A percentile compares a stretch with the other conserved stretches of the same genome.
Evolutionary conservation across 2,888 invertebrate genomes (phyloP).

Genomic region (Morpho helenor): DNA sequence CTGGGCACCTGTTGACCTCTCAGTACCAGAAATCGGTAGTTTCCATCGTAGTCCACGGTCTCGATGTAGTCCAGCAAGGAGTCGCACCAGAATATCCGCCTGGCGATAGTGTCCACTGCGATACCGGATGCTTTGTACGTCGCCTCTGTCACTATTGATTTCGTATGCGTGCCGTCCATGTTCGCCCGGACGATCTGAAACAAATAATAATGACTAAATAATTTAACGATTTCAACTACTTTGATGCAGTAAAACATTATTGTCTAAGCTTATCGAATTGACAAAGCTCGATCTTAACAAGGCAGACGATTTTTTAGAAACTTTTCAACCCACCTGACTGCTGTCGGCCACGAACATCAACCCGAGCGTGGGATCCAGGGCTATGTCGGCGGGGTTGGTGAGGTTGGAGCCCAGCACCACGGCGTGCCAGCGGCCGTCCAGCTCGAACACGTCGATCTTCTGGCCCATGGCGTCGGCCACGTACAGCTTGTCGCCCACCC

Average conservation of each 20-base stretch:
- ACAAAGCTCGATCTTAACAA: too few relatives aligned
- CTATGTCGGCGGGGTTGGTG: constrained; percentile 94
- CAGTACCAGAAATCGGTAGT: constrained; percentile 87
- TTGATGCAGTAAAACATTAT: too few relatives aligned
- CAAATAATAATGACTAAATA: too few relatives aligned
- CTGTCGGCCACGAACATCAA: constrained; percentile 92
- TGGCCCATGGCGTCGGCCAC: constrained; percentile 95
- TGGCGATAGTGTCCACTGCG: constrained; percentile 92
- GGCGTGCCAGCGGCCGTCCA: constrained; percentile 92
- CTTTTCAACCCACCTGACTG: constrained; percentile 78
- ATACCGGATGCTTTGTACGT: constrained; percentile 96
- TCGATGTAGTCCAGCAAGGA: constrained; percentile 96
- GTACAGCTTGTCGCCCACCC: constrained; percentile 97
- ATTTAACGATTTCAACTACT: too few relatives aligned
- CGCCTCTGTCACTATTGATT: constrained; percentile 92
- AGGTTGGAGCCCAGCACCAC: constrained; percentile 95
- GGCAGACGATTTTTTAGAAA: not conserved
- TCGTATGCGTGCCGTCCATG: constrained; percentile 94
- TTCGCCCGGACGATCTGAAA: constrained; percentile 87
- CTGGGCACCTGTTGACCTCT: constrained; percentile 92
- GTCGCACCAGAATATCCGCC: constrained; percentile 97
- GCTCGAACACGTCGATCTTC: constrained; percentile 94
- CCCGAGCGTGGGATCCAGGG: constrained; percentile 94
- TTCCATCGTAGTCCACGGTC: constrained; percentile 95
- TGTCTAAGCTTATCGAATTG: too few relatives aligned